Conservation (phyloP, 23 tunicate species). For the Diplosoma virens region DNA sequence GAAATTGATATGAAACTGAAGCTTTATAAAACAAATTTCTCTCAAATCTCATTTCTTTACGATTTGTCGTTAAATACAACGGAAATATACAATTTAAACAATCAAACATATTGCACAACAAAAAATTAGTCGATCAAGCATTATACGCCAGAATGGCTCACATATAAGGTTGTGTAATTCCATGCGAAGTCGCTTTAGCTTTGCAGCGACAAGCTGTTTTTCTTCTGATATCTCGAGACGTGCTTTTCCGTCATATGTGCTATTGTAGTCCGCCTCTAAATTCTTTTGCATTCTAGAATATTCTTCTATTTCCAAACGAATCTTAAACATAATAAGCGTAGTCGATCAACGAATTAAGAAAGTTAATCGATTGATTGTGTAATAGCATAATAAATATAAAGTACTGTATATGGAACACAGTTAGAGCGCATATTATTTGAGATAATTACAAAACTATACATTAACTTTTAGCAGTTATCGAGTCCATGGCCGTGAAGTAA, state of each 20-base stretch:
- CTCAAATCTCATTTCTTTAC: no score
- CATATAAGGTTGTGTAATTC: constrained; percentile 57
- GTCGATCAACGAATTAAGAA: not conserved
- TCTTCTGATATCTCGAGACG: constrained; percentile 69
- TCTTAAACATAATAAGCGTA: constrained; percentile 12
- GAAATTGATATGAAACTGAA: no score
- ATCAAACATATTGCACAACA: no score
- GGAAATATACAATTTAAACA: no score
- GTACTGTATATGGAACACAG: no score
- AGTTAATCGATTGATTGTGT: not conserved
- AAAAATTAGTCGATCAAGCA: no score
- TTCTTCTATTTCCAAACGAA: constrained; percentile 75
- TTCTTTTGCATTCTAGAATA: constrained; percentile 41
- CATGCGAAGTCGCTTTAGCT: constrained; percentile 61
- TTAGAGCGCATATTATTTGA: no score
- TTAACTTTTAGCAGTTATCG: no score
- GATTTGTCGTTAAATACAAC: no score
- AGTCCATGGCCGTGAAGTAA: no score
- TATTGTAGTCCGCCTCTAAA: constrained; percentile 31
- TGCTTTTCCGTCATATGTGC: constrained; percentile 62
- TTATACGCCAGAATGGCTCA: constrained; percentile 36
- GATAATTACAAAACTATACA: no score
- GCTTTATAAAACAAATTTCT: no score
- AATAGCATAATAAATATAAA: not conserved
- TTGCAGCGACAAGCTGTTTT: constrained; percentile 55